phyloP scores from a whole-genome alignment of 2,888 invertebrate genomes.

The Caenorhabditis japonica region DNA sequence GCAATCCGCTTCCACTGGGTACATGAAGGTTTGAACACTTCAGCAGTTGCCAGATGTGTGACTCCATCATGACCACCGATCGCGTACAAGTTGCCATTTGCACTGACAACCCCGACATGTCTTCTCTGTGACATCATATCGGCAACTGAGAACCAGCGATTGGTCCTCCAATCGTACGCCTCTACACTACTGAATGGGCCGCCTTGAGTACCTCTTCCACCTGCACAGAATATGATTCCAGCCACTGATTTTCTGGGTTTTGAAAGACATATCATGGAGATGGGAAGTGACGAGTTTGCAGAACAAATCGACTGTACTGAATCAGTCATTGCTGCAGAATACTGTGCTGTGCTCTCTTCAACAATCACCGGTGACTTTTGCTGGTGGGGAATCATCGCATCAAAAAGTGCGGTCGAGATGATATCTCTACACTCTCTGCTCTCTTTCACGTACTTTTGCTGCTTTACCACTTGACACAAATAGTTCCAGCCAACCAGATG shows the following conservation, averaged over 20 bases:
- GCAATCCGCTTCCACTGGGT: slow-evolving; percentile 52
- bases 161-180: slow-evolving; percentile 79
- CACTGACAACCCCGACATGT: slow-evolving; percentile 80
- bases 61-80: slow-evolving; percentile 80
- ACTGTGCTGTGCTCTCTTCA: slow-evolving; percentile 17
- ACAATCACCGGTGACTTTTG: neutral
- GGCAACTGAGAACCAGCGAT: slow-evolving; percentile 79
- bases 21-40: slow-evolving; percentile 64
- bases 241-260: slow-evolving; percentile 79
- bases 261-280: neutral
- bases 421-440: slow-evolving; percentile 78
- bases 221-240: slow-evolving; percentile 80
- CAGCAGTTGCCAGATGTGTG: slow-evolving; percentile 79
- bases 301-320: slow-evolving; percentile 16
- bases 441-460: slow-evolving; percentile 58
- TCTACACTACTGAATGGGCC: slow-evolving; percentile 79
- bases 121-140: slow-evolving; percentile 79
- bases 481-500: slow-evolving; percentile 78
- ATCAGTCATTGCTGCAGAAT: slow-evolving; percentile 59
- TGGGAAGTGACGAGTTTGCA: neutral
- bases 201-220: slow-evolving; percentile 79
- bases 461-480: slow-evolving; percentile 73
- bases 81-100: slow-evolving; percentile 78
- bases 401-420: slow-evolving; percentile 78
- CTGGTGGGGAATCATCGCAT: slow-evolving; percentile 31